Base-by-base conservation (phyloP, 2,797 vertebrate species). In the Esox masquinongy region DNA sequence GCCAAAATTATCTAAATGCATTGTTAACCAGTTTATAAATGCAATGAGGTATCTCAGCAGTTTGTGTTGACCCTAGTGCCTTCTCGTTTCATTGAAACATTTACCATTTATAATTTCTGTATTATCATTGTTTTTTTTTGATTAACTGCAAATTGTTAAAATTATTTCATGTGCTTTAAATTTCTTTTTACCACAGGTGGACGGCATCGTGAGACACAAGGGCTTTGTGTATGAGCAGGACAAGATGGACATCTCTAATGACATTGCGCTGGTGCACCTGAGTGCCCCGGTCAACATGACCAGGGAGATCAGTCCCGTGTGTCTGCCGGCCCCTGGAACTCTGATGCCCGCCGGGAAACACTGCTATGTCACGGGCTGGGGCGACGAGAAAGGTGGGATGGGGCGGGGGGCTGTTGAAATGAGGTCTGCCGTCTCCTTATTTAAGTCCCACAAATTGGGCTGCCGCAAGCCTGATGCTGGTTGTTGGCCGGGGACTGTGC, bases 361-460 rank as follows among this genome's bases (percentile, higher is more conserved):
- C 5, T 94, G 94, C 89, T 93, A 89, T 0, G 90, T 93, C 83
- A 93, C 92, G 0, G 90, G 93, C 72, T 93, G 91, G 93, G 88
- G 90, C 24, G 87, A 92, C 4, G 91, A 92, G 81, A 95, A 92
- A 93, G 93, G 93, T 94, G 63, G 71, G 75, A 59, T 16, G 63
- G 24, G 12, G 29, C 6, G 7, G 50, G 50, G 12, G 50, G 12
- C 49, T 50, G 16, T n/a, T n/a, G n/a, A n/a, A n/a, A n/a, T n/a
- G 29, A 31, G 29, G 29, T 31, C 29, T 31, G 29, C 29, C 29
- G 29, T 31, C 29, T 31, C 29, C 29, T 31, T 31, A 31, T 31
- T 31, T 31, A 31, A 31, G 29, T 31, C 29, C 29, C 29, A 3
- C 29, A 31, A 31, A 31, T 31, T 31, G 29, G 29, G 29, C 29